Evolutionary conservation across 2,797 vertebrate species (phyloP), one percentile per base, ranked within the genome.

Genomic region (Tapera naevia): DNA sequence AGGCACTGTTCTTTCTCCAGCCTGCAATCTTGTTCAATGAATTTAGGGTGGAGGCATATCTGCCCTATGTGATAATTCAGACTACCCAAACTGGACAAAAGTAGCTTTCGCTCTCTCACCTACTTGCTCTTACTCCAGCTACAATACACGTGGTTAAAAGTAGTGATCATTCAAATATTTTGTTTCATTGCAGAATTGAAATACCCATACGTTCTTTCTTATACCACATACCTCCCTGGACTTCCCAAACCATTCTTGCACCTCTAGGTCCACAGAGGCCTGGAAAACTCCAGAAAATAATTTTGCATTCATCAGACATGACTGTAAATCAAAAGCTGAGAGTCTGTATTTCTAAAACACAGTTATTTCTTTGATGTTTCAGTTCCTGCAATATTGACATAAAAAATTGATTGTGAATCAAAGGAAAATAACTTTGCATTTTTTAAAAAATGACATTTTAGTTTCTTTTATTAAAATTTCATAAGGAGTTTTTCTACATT

Each of bases 171-270:
- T 43, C n/a, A 73, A 66, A 65, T 7, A 19, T 25, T 76, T 33
- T 2, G 1, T 51, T 87, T 80, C 41, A 28, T 2, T 56, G 27
- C 33, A 86, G 33, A 86, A 64, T 67, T 4, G 4, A 57, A 50
- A 58, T 69, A 28, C 2, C 1, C 25, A 4, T 43, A 9, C 21
- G n/a, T 22, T 2, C 2, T 75, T 56, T 76, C 30, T 33, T 45
- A 56, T 2, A 28, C 2, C 2, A 4, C 43, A 6, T 28, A 5
- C 5, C 17, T 23, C 10, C 7, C 35, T 25, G 23, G 4, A 11
- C 19, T 89, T 91, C 18, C 16, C 11, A 70, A 80, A 60, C 12
- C 7, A 18, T 41, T 66, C 14, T 64, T 88, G 18, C 32, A 19
- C 9, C 4, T 61, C 57, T 39, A 46, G 4, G 30, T 54, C 9